These are phyloP conservation scores for Pelusios castaneus DNA, from an alignment of 2,113 vertebrate genomes.

Conservation along the genomic window DNA sequence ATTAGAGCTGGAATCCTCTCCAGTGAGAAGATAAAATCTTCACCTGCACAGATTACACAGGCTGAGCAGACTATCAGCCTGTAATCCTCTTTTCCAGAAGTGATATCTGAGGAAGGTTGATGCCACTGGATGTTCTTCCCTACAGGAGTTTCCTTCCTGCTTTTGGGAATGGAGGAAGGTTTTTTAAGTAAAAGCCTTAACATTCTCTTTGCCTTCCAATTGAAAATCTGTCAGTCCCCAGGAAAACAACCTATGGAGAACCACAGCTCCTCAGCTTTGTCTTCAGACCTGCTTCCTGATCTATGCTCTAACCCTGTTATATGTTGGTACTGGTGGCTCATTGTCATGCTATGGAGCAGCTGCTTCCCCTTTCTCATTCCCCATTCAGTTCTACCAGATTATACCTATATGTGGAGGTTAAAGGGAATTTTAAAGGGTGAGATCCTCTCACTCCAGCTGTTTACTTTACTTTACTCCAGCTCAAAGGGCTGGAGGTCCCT, in stretches of 20 bases:
- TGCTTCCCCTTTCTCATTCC: background rate
- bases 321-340: background rate
- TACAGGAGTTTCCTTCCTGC: background rate
- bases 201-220: background rate
- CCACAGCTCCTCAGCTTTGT: background rate
- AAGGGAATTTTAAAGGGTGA: background rate
- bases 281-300: background rate
- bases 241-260: background rate
- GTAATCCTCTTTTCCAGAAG: background rate
- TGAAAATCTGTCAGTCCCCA: fast-evolving
- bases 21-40: background rate
- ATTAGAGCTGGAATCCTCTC: background rate
- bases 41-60: background rate
- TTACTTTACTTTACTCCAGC: fast-evolving
- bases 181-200: background rate
- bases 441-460: background rate
- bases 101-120: background rate
- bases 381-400: background rate
- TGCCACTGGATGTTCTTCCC: background rate
- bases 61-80: background rate
- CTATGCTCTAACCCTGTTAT: background rate
- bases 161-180: background rate
- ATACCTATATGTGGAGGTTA: background rate
- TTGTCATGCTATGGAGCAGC: background rate
- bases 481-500: background rate